Conservation (phyloP, 2,888 invertebrate genomes). For the Axea sp. region DNA sequence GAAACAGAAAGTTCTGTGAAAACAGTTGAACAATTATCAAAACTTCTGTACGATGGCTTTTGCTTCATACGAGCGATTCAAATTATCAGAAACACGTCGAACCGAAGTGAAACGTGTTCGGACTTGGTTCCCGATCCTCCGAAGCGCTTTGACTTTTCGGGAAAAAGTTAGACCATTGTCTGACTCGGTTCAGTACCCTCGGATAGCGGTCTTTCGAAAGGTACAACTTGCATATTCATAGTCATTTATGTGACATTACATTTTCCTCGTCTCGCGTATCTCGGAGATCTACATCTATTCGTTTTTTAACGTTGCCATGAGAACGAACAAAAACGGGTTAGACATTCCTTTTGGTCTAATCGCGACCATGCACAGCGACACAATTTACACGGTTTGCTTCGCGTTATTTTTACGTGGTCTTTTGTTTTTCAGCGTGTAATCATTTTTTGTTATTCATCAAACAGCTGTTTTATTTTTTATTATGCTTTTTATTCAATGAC, state of each 20-base stretch:
- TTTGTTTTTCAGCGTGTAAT: too few species aligned
- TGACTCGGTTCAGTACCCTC: constrained; percentile 11
- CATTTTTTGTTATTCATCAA: too few species aligned
- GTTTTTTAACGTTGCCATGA: constrained; percentile 23
- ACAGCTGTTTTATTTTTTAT: too few species aligned
- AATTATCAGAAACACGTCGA: too few species aligned
- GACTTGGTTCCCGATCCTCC: too few species aligned
- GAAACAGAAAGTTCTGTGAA: too few species aligned
- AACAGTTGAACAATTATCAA: too few species aligned
- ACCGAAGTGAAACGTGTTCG: too few species aligned
- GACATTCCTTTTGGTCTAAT: constrained; percentile 26
- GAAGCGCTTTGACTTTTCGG: constrained; percentile 14
- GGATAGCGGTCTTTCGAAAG: constrained; percentile 11
- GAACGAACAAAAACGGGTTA: constrained; percentile 37
- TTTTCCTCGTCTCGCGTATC: constrained; percentile 22
- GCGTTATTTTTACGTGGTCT: too few species aligned
- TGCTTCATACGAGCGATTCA: too few species aligned
- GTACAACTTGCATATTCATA: constrained; percentile 30
- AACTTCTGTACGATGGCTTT: too few species aligned
- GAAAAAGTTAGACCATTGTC: constrained; percentile 17
- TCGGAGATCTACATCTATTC: constrained; percentile 24
- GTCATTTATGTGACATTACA: constrained; percentile 32
- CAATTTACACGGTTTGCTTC: constrained; percentile 20
- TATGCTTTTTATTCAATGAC: too few species aligned
- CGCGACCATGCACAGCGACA: constrained; percentile 17